Evolutionary conservation across 2,113 vertebrate genomes (phyloP).

Genomic region (Myiopsitta monachus): DNA sequence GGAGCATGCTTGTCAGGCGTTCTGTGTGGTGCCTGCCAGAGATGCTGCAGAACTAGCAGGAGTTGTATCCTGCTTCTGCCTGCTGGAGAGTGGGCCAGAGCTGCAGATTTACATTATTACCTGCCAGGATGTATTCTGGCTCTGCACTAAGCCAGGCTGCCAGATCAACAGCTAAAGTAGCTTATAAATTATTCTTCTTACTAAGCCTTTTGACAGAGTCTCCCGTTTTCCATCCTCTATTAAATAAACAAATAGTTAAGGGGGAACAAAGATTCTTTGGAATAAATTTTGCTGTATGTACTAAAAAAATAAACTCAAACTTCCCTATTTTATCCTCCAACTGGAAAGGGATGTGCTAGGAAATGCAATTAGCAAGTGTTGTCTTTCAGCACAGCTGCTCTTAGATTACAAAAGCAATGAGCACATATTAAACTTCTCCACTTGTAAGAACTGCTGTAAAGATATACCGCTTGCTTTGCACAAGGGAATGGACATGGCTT

Average conservation of each 20-base stretch:
- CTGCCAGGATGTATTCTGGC: slow-evolving; percentile 7
- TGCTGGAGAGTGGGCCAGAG: background rate
- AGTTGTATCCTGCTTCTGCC: background rate
- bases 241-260: slow-evolving; percentile 23
- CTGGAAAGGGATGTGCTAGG: background rate
- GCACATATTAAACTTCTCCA: background rate
- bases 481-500: background rate
- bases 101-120: slow-evolving; percentile 10
- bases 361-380: slow-evolving; percentile 36
- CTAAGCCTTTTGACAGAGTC: background rate
- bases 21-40: background rate
- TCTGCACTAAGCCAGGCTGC: background rate
- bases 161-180: background rate
- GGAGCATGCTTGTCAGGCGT: background rate
- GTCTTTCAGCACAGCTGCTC: slow-evolving; percentile 10
- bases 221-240: background rate
- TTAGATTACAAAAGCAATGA: background rate
- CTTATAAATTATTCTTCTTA: slow-evolving; percentile 15
- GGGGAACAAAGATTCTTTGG: background rate
- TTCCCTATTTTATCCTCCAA: background rate
- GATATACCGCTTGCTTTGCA: background rate
- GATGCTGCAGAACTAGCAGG: background rate
- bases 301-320: background rate
- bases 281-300: background rate
- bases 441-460: background rate